These are phyloP conservation scores for Mastomys coucha DNA, from an alignment of 2,113 vertebrate species.

Conservation along the genomic window DNA sequence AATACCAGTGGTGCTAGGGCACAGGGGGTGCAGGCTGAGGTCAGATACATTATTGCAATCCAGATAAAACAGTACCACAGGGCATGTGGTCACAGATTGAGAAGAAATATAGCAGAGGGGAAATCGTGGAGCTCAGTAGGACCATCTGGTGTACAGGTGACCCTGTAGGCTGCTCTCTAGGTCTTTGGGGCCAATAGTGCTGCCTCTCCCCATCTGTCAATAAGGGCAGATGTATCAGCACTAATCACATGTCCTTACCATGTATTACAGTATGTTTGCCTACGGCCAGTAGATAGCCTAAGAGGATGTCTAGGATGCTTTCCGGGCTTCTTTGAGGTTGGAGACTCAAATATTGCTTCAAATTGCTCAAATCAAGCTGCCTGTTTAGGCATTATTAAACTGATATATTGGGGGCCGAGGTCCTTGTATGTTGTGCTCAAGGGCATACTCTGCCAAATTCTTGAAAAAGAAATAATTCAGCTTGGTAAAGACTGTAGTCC, in stretches of 20 bases:
- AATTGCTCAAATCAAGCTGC: not conserved
- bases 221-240: rapidly evolving
- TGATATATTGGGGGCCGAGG: rapidly evolving
- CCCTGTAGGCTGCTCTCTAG: not conserved
- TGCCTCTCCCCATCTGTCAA: rapidly evolving
- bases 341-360: not conserved
- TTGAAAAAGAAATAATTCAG: no score
- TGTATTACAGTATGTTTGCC: rapidly evolving
- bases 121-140: rapidly evolving
- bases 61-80: not conserved
- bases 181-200: not conserved
- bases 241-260: rapidly evolving
- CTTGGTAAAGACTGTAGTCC: not conserved
- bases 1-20: not conserved
- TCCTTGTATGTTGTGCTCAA: not conserved
- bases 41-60: not conserved
- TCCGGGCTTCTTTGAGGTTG: no score
- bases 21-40: not conserved
- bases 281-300: not conserved
- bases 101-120: no score
- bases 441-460: not conserved
- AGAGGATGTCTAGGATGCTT: not conserved
- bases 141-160: rapidly evolving
- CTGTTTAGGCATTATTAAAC: not conserved
- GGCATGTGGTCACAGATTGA: not conserved